Evolutionary conservation across 2,888 invertebrate species (phyloP), one percentile per base, ranked within the genome.

Genomic region (Smittia sp.): DNA sequence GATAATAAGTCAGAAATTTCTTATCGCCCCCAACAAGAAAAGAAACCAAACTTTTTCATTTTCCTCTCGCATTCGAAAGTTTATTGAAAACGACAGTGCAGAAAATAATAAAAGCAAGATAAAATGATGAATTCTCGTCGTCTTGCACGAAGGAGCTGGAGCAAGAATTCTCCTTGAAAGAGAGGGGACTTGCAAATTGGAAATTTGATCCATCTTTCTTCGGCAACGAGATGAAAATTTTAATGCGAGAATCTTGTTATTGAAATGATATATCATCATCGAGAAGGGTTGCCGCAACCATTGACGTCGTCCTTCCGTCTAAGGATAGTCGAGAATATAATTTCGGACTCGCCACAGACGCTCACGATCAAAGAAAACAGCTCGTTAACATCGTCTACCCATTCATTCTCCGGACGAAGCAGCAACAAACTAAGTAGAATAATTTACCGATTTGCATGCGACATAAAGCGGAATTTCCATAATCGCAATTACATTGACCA

Each of bases 391-490:
- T 63, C 3, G 15, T 27, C 7, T 13, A 27, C 4, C 25, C 25
- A 63, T 63, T 63, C 27, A 63, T 63, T 63, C 27, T 63, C 63
- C 63, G 24, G 63, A 6, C 25, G 62, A 24, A 62, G 22, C 62
- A 62, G n/a, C n/a, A 22, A 62, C 20, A 7, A 13, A 52, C n/a
- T 18, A 18, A 3, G 15, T 27, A 20, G 63, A 63, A 63, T 63
- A 63, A 63, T 63, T 63, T 27, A 13, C 3, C 63, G 27, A 63
- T 63, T 63, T 63, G 25, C 15, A 63, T 63, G 63, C 63, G 25
- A 25, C 27, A 58, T 2, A 46, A 46, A 46, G 2, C 46, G 46
- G 15, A 13, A 63, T 63, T 63, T 22, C 24, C 63, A 63, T 63
- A 63, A 63, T 63, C 63, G 22, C 22, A 24, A 63, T 63, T 63